Evolutionary conservation across 2,797 vertebrate species (phyloP).

Genomic region (Melanotaenia boesemani): DNA sequence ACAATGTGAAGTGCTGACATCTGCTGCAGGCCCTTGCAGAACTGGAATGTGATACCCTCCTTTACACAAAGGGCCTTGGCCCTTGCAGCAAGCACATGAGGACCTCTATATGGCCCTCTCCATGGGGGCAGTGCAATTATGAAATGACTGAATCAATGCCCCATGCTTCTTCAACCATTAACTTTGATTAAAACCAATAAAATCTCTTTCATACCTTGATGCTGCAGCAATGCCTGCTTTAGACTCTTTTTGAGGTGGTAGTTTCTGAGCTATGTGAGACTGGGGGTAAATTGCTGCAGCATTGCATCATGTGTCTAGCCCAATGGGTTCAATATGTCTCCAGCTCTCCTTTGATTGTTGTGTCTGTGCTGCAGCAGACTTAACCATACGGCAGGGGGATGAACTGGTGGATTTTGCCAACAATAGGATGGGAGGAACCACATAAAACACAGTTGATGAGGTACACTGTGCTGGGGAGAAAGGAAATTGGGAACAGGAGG

Average conservation of each 20-base stretch:
- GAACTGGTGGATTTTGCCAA: constrained; percentile 65
- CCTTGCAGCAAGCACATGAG: constrained; percentile 70
- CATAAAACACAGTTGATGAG: constrained; percentile 80
- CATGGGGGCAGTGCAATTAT: constrained; percentile 63
- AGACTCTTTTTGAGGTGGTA: constrained; percentile 65
- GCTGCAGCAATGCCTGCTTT: constrained; percentile 42
- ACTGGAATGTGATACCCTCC: constrained; percentile 86
- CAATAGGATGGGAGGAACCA: constrained; percentile 80
- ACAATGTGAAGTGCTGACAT: constrained; percentile 86
- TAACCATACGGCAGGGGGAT: constrained; percentile 48
- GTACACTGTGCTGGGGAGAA: constrained; percentile 71
- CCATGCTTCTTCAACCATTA: constrained; percentile 55
- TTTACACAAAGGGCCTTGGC: constrained; percentile 80
- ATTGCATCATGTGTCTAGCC: constrained; percentile 84
- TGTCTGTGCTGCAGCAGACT: constrained; percentile 76
- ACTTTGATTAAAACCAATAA: constrained; percentile 74
- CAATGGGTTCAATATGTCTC: constrained; percentile 85
- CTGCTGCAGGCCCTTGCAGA: constrained; percentile 82
- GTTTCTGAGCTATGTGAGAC: constrained; percentile 62
- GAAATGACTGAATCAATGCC: constrained; percentile 60
- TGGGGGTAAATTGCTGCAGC: constrained; percentile 77
- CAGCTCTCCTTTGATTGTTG: constrained; percentile 78
- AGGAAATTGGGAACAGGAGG: constrained; percentile 81
- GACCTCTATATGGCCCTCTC: constrained; percentile 70
- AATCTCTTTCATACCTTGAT: constrained; percentile 62